These are phyloP conservation scores for Patiria miniata DNA, from an alignment of 35 echinoderm and acorn worm species.

Conservation along the genomic window DNA sequence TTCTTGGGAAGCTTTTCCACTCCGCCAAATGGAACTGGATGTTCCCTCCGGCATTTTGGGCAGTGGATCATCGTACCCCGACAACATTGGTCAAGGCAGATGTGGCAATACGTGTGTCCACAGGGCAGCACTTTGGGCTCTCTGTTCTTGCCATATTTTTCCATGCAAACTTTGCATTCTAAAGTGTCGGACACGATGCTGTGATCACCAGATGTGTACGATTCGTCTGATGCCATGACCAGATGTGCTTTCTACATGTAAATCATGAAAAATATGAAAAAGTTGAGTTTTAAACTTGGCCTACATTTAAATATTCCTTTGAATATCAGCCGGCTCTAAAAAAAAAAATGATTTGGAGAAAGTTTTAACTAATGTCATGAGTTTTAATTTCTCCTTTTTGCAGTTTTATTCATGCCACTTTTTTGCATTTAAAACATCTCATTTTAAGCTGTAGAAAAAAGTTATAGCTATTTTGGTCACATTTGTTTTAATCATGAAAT, in stretches of 20 bases:
- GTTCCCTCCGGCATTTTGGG: not conserved
- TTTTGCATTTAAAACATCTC: too few species aligned
- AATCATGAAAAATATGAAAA: not conserved
- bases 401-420: too few species aligned
- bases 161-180: not conserved
- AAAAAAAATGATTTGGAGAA: too few species aligned
- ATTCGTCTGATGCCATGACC: not conserved
- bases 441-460: too few species aligned
- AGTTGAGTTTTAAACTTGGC: too few species aligned
- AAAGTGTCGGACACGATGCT: not conserved
- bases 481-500: too few species aligned
- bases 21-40: not conserved
- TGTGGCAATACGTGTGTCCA: conserved; percentile 3
- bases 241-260: not conserved
- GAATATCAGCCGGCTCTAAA: too few species aligned
- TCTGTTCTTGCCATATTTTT: not conserved
- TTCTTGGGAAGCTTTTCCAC: not conserved
- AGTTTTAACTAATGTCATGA: too few species aligned
- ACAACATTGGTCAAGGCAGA: not conserved
- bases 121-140: conserved; percentile 18
- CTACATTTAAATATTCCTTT: too few species aligned
- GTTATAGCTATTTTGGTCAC: too few species aligned
- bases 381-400: too few species aligned
- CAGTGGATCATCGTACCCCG: not conserved
- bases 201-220: not conserved